A percentile compares a stretch with the other conserved stretches of the same genome.
Conservation (phyloP, 1,140 invertebrate species). For the Lanistes nyassanus region DNA sequence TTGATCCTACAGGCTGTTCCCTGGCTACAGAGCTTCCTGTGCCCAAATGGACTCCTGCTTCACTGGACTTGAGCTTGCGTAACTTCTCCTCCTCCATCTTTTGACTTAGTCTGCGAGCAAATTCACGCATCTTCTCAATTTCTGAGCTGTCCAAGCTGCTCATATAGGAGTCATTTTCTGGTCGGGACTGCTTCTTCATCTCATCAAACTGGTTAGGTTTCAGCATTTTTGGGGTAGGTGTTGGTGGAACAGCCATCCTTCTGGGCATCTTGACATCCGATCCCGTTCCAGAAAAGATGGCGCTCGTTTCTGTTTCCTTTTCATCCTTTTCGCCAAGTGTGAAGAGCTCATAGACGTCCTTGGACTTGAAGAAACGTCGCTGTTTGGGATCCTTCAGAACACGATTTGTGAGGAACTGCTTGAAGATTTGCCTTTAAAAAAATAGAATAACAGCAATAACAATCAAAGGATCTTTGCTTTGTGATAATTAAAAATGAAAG, state of each 20-base stretch:
- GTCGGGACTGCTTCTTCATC: slow-evolving; percentile 36
- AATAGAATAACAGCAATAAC: slow-evolving; percentile 24
- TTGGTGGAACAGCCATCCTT: slow-evolving; percentile 22
- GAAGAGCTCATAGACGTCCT: slow-evolving; percentile 91
- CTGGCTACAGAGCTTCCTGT: background rate
- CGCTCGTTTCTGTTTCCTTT: slow-evolving; percentile 82
- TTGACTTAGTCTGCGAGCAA: slow-evolving; percentile 73
- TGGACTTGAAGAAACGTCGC: slow-evolving; percentile 90
- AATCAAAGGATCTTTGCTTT: too few relatives aligned
- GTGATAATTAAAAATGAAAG: too few relatives aligned
- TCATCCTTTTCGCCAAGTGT: slow-evolving; percentile 75
- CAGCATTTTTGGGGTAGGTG: slow-evolving; percentile 33
- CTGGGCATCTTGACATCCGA: slow-evolving; percentile 69
- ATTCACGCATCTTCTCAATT: slow-evolving; percentile 70
- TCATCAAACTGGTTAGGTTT: slow-evolving; percentile 52
- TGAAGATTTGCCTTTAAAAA: slow-evolving; percentile 85
- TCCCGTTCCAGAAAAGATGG: slow-evolving; percentile 81
- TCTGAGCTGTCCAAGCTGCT: slow-evolving; percentile 45
- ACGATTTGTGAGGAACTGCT: slow-evolving; percentile 92
- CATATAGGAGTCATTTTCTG: slow-evolving; percentile 17
- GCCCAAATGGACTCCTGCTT: background rate
- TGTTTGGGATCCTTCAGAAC: slow-evolving; percentile 94
- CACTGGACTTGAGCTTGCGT: background rate
- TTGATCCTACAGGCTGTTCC: background rate
- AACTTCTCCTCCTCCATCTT: slow-evolving; percentile 66